A percentile compares a stretch with the other conserved stretches of the same genome.
phyloP scores from a whole-genome alignment of 2,113 vertebrate genomes.

The Ammospiza caudacuta region DNA sequence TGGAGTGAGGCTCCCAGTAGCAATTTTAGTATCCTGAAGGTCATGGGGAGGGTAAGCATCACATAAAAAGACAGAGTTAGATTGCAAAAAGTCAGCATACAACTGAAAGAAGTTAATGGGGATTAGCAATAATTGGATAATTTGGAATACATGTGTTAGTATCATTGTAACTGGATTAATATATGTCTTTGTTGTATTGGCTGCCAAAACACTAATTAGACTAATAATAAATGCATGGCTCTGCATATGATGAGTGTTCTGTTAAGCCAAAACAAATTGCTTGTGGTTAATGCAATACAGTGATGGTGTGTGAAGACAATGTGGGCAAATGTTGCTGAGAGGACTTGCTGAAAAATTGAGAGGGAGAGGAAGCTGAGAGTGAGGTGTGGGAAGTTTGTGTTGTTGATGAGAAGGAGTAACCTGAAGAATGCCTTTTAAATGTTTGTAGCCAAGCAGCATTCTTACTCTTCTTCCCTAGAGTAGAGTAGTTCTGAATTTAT shows the following conservation, averaged over 20 bases:
- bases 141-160: neutral
- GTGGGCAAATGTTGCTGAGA: neutral
- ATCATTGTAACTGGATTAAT: neutral
- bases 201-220: constrained; percentile 19
- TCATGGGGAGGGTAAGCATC: neutral
- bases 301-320: neutral
- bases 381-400: neutral
- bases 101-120: neutral
- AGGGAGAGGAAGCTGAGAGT: neutral
- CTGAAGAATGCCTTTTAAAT: neutral
- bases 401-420: neutral
- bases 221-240: constrained; percentile 16
- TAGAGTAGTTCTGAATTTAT: neutral
- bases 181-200: constrained; percentile 3
- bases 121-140: constrained; percentile 18
- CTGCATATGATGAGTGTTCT: neutral
- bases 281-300: neutral
- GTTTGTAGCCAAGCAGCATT: neutral
- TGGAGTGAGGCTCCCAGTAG: neutral
- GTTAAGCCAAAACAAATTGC: constrained; percentile 15
- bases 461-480: neutral
- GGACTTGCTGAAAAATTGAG: neutral
- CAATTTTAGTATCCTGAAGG: neutral
- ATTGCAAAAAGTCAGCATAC: neutral
- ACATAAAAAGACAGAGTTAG: neutral